phyloP scores from a whole-genome alignment of 2,888 invertebrate species.

The Shargacucullia verbasci region DNA sequence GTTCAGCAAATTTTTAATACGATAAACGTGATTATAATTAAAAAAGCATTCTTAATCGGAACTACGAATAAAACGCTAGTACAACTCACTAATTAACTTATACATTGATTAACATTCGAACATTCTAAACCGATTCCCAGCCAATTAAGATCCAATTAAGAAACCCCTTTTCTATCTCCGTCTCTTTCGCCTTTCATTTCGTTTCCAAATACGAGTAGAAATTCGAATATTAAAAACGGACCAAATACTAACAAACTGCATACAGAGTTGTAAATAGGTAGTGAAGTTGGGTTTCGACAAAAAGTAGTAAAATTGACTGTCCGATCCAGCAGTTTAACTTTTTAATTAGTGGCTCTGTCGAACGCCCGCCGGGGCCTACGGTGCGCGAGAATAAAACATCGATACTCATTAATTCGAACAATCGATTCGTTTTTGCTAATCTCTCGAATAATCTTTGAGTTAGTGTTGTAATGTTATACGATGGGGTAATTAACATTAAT shows the following conservation, averaged over 20 bases:
- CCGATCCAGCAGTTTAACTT: slow-evolving; percentile 78
- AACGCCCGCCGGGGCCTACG: slow-evolving; percentile 26
- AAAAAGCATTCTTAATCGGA: too few species aligned
- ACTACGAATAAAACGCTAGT: too few species aligned
- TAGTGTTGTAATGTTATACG: slow-evolving; percentile 11
- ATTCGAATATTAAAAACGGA: slow-evolving; percentile 26
- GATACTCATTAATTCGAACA: slow-evolving; percentile 56
- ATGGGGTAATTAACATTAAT: slow-evolving; percentile 19
- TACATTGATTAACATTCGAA: slow-evolving; percentile 3
- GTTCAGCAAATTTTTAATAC: too few species aligned
- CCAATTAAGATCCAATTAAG: slow-evolving; percentile 19
- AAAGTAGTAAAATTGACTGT: slow-evolving; percentile 75
- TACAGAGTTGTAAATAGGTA: slow-evolving; percentile 48
- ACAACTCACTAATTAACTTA: neutral
- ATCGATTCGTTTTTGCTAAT: slow-evolving; percentile 55
- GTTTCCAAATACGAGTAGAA: neutral
- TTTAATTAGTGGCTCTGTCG: slow-evolving; percentile 77
- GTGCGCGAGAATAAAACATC: slow-evolving; percentile 53
- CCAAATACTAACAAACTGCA: slow-evolving; percentile 42
- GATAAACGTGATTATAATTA: too few species aligned
- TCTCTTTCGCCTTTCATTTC: slow-evolving; percentile 6
- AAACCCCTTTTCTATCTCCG: slow-evolving; percentile 15
- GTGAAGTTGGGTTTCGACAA: slow-evolving; percentile 57
- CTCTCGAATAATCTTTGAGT: slow-evolving; percentile 44
- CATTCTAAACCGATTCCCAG: neutral